These are phyloP conservation scores for Chesias legatella DNA, from an alignment of 2,888 invertebrate genomes.

Conservation along the genomic window DNA sequence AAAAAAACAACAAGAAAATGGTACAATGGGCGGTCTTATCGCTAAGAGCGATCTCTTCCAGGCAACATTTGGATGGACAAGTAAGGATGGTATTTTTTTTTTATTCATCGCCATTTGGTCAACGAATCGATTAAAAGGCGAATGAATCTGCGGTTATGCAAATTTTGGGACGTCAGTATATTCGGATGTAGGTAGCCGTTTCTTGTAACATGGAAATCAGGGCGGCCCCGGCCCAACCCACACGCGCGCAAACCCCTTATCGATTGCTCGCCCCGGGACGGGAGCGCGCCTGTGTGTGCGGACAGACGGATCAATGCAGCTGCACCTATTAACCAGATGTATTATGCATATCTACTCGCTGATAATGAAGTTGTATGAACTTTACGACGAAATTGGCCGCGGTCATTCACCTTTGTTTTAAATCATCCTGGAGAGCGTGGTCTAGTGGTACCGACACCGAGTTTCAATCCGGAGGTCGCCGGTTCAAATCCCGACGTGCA, in stretches of 20 bases:
- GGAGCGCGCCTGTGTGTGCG: constrained; percentile 16
- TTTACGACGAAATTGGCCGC: constrained; percentile 1
- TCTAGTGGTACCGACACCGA: too few relatives aligned
- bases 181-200: constrained; percentile 11
- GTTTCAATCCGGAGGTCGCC: too few relatives aligned
- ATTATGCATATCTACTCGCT: constrained; percentile 21
- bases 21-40: too few relatives aligned
- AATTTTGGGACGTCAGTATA: constrained; percentile 10
- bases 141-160: constrained; percentile 1
- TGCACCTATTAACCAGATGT: constrained; percentile 29
- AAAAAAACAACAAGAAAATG: too few relatives aligned
- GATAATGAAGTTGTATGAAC: constrained; percentile 17
- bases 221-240: constrained; percentile 23
- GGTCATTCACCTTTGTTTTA: constrained; percentile 8
- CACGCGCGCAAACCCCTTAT: constrained; percentile 21
- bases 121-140: not conserved
- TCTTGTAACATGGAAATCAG: constrained; percentile 28
- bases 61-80: too few relatives aligned
- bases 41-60: too few relatives aligned
- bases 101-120: not conserved
- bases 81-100: too few relatives aligned
- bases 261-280: constrained; percentile 24
- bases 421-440: too few relatives aligned
- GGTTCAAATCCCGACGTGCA: too few relatives aligned
- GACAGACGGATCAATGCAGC: constrained; percentile 31